Conservation (phyloP, 2,113 vertebrate species). For the Microcebus tavaratra region DNA sequence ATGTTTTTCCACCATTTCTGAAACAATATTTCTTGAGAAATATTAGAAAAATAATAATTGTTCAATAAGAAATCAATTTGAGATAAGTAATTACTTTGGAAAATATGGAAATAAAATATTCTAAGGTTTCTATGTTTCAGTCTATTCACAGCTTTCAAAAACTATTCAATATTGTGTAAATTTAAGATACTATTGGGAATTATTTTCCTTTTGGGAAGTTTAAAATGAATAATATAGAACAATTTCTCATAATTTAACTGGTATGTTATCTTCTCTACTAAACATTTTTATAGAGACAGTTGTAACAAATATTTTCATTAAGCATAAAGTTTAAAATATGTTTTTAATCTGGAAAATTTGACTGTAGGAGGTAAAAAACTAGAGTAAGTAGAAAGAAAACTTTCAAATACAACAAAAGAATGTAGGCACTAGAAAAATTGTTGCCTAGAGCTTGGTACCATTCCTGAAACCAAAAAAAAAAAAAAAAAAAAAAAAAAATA, state of each 20-base stretch:
- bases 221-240: not conserved
- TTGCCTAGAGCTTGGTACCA: too few relatives aligned
- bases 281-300: not conserved
- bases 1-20: not conserved
- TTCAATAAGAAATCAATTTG: not conserved
- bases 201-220: not conserved
- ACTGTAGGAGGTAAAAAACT: not conserved
- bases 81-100: not conserved
- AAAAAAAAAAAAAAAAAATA: too few relatives aligned
- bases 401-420: not conserved
- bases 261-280: not conserved
- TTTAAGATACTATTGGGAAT: not conserved
- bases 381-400: not conserved
- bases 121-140: not conserved
- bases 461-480: too few relatives aligned
- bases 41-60: not conserved
- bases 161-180: not conserved
- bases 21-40: not conserved
- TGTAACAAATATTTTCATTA: not conserved
- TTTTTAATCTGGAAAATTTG: not conserved
- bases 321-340: not conserved
- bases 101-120: not conserved
- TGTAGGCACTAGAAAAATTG: not conserved
- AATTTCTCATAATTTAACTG: not conserved
- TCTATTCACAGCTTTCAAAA: not conserved